phyloP scores from a whole-genome alignment of 2,113 vertebrate species.

The Hypocryptadius cinnamomeus region DNA sequence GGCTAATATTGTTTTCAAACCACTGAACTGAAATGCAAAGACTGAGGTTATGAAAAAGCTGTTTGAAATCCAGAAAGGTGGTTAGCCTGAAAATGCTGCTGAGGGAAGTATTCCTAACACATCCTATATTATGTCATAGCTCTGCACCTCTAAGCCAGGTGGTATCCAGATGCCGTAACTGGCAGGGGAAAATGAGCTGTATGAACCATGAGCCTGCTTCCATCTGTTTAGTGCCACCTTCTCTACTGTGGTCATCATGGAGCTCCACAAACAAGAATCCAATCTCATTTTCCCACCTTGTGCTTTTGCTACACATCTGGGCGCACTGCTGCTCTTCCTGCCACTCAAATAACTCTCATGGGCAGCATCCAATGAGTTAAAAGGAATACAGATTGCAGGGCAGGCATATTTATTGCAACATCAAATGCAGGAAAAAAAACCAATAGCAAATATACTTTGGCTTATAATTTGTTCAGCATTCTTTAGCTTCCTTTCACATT shows the following conservation, averaged over 20 bases:
- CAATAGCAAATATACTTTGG: background rate
- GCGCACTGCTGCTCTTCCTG: background rate
- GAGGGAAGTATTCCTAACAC: background rate
- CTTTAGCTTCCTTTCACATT: slow-evolving; percentile 1
- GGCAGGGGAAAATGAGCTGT: background rate
- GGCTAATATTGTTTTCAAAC: background rate
- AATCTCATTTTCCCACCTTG: background rate
- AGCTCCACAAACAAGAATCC: background rate
- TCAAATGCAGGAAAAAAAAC: background rate
- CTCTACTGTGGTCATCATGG: background rate
- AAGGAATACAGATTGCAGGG: background rate
- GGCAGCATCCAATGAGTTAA: background rate
- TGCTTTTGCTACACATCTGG: accelerated
- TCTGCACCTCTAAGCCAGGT: background rate
- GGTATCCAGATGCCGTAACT: background rate
- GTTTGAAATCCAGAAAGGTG: background rate
- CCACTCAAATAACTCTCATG: background rate
- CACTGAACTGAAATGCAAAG: background rate
- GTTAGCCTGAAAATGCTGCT: background rate
- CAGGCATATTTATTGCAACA: slow-evolving; percentile 16
- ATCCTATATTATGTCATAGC: background rate
- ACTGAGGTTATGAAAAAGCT: background rate
- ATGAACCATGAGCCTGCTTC: background rate
- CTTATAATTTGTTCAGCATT: background rate
- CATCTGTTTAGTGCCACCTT: background rate